phyloP scores from a whole-genome alignment of 2,888 invertebrate genomes.

The Xanthia icteritia region DNA sequence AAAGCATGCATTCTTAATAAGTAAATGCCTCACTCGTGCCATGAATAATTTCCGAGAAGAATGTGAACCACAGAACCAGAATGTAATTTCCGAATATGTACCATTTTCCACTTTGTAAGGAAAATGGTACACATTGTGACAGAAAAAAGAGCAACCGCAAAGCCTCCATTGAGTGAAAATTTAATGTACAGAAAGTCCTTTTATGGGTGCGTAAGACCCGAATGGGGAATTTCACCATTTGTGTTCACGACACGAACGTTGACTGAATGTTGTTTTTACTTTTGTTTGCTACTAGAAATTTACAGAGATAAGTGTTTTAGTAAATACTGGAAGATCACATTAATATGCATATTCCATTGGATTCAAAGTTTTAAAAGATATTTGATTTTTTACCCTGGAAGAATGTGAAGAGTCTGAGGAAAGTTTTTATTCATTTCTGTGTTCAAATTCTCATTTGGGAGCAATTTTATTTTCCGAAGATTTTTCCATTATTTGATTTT shows the following conservation, averaged over 20 bases:
- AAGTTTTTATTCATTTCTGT: too few species aligned
- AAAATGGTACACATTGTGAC: constrained; percentile 1
- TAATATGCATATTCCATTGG: constrained; percentile 21
- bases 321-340: not conserved
- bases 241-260: constrained; percentile 15
- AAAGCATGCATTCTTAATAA: not conserved
- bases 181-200: constrained; percentile 24
- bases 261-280: not conserved
- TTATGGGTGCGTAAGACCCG: constrained; percentile 2
- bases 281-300: constrained; percentile 13
- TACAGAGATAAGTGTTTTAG: not conserved
- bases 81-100: too few species aligned
- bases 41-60: constrained; percentile 3
- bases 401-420: too few species aligned
- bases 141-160: constrained; percentile 17
- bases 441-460: too few species aligned
- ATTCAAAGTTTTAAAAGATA: constrained; percentile 15
- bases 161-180: constrained; percentile 12
- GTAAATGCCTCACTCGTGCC: constrained; percentile 9
- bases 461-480: too few species aligned
- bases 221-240: constrained; percentile 27
- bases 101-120: constrained; percentile 18
- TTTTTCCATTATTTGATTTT: too few species aligned
- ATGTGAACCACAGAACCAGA: too few species aligned
- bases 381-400: not conserved